These are phyloP conservation scores for Boleophthalmus pectinirostris DNA, from an alignment of 2,113 vertebrate genomes.

Conservation along the genomic window DNA sequence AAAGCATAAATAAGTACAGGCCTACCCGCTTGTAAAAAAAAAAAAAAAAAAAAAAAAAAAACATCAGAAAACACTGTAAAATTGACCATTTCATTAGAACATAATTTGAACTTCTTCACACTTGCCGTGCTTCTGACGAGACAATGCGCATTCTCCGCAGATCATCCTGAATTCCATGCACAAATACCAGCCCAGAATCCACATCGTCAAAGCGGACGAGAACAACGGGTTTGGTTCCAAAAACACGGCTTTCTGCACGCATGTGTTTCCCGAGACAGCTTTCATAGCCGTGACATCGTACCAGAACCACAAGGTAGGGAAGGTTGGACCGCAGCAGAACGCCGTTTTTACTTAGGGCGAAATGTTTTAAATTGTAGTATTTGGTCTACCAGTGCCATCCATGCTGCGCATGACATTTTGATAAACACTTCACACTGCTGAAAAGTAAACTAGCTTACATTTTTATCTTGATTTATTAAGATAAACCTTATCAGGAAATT, in stretches of 20 bases:
- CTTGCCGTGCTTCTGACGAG: neutral
- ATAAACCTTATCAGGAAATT: too few species aligned
- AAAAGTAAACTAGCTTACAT: neutral
- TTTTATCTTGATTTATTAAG: neutral
- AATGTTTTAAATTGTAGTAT: too few species aligned
- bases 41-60: too few species aligned
- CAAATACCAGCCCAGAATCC: conserved; percentile 97
- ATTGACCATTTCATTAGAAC: neutral
- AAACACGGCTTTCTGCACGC: conserved; percentile 97
- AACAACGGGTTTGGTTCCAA: conserved; percentile 98
- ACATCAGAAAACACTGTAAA: neutral
- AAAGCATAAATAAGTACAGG: too few species aligned
- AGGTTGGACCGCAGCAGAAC: neutral
- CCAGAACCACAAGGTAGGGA: conserved; percentile 88
- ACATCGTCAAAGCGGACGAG: conserved; percentile 98
- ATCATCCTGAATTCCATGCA: conserved; percentile 99
- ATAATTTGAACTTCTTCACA: neutral
- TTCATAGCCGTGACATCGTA: conserved; percentile 98
- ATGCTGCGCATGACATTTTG: too few species aligned
- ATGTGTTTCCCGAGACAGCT: conserved; percentile 94
- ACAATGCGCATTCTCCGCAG: conserved; percentile 60
- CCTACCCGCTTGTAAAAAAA: neutral
- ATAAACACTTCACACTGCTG: too few species aligned
- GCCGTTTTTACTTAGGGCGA: neutral
- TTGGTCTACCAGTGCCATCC: too few species aligned